Evolutionary conservation across 1,140 invertebrate genomes (phyloP), one percentile per base, ranked within the genome.

Genomic region (Ceratoteleas bidentatus): DNA sequence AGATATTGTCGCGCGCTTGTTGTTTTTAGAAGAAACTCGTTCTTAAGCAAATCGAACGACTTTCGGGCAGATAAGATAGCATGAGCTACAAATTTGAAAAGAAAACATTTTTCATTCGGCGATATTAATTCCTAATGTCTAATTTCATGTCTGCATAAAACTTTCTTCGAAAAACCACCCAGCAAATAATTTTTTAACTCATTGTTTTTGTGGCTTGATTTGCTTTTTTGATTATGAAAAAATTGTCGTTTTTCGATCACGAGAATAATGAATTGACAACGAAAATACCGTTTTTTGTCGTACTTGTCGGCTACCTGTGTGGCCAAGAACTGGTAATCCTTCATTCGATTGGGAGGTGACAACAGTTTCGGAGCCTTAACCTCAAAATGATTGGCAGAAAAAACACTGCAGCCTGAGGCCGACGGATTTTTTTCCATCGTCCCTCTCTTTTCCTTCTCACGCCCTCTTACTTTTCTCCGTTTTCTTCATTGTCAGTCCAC

Each of bases 371-470:
- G 47, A 74, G 56, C 53, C 62, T 75, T 66, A 75, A 75, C 62
- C 72, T 75, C 36, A 60, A 75, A 75, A 66, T 58, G 15, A 66
- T 74, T 74, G 60, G 43, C 65, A 75, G 72, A 75, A 75, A 75
- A 70, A 74, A 66, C 62, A 14, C 14, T 74, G 54, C 70, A 74
- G 53, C 52, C 53, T 57, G 43, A 52, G 60, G 61, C 47, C 62
- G 16, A 33, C 47, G 32, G 66, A 45, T 74, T 65, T 75, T 75
- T 66, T 75, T 54, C 32, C 60, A 24, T 74, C 54, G 58, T 65
- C 33, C 38, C 60, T 73, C 69, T 64, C 58, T 75, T 66, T 75
- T 47, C 50, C 16, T 75, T 75, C 61, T 75, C 72, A 75, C 72
- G 72, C 72, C 45, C 54, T 75, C 72, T 76, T 68, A 66, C 56